Base-by-base conservation (phyloP, 2,888 invertebrate genomes). In the Hipparchia sbordonii region DNA sequence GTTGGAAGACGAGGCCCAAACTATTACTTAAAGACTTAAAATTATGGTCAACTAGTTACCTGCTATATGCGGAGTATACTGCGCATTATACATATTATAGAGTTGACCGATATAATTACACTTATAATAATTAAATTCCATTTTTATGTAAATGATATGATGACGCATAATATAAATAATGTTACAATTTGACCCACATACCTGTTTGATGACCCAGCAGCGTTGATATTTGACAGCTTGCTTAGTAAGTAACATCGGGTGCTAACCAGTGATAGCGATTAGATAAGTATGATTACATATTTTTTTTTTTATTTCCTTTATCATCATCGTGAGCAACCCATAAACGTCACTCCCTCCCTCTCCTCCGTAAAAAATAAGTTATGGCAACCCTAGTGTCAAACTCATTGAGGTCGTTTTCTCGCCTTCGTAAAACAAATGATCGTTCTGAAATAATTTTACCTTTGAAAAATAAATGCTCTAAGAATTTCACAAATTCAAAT, bases 401-500 rank as follows among this genome's bases (percentile, higher is more conserved):
- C 33, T 65, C 68, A 48, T 45, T 51, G 61, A 72, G 75, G 73
- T 75, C 75, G 71, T 69, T 72, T 70, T 70, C 75, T 71, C 33
- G 68, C 65, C 72, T 61, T 65, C 60, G 60, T 68, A 62, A 69
- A 51, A 69, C 69, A 73, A 75, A 75, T 71, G 73, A 75, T 66
- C 67, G 61, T 39, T 66, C 39, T 52, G 39, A 71, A 71, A 71
- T 71, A 71, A 66, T 66, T 61, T 62, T 67, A 46, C 65, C 72
- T 61, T 65, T 54, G 60, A 68, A 62, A 69, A 51, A 69, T 71
- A 73, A 75, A 75, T 71, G 73, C 45, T 66, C 39, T 52, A 71
- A 71, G 66, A 71, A 66, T 66, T 61, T 62, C 62, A 46, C 54
- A 67, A 54, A 13, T 67, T 52, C 48, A 56, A 57, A 56, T 51